Conservation (phyloP, 64 coral and sea anemone species). For the Exaiptasia diaphana region DNA sequence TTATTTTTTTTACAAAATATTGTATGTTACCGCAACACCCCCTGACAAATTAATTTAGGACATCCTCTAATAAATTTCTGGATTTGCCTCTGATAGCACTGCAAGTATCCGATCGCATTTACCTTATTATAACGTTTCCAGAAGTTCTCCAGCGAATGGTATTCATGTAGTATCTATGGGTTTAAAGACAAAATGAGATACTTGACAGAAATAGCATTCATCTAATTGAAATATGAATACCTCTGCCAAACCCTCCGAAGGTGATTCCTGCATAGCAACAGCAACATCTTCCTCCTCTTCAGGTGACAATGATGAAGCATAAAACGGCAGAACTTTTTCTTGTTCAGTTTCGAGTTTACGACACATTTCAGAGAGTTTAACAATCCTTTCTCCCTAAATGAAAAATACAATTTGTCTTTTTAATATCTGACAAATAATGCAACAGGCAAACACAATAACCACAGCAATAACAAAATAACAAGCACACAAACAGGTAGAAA, state of each 20-base stretch:
- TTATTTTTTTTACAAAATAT: too few relatives aligned
- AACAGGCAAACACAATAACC: not conserved
- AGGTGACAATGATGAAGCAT: conserved; percentile 67
- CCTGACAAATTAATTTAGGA: too few relatives aligned
- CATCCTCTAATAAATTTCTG: too few relatives aligned
- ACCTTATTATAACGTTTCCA: conserved; percentile 99
- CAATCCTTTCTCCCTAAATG: conserved; percentile 77
- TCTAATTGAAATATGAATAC: conserved; percentile 33
- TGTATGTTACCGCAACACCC: too few relatives aligned
- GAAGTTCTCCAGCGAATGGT: conserved; percentile 95
- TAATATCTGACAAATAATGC: not conserved
- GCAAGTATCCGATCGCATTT: not conserved
- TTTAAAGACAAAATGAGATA: too few relatives aligned
- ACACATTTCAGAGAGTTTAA: conserved; percentile 87
- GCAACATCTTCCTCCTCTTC: conserved; percentile 90
- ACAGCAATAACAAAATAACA: not conserved
- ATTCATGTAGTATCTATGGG: conserved; percentile 89
- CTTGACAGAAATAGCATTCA: too few relatives aligned
- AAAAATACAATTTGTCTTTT: not conserved
- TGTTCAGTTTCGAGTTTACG: conserved; percentile 96
- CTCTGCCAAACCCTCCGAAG: conserved; percentile 78
- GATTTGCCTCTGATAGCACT: too few relatives aligned
- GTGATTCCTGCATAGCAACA: conserved; percentile 81
- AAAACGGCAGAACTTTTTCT: conserved; percentile 97
- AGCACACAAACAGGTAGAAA: not conserved